phyloP scores from a whole-genome alignment of 2,797 vertebrate genomes.

The Cheracebus regulus region DNA sequence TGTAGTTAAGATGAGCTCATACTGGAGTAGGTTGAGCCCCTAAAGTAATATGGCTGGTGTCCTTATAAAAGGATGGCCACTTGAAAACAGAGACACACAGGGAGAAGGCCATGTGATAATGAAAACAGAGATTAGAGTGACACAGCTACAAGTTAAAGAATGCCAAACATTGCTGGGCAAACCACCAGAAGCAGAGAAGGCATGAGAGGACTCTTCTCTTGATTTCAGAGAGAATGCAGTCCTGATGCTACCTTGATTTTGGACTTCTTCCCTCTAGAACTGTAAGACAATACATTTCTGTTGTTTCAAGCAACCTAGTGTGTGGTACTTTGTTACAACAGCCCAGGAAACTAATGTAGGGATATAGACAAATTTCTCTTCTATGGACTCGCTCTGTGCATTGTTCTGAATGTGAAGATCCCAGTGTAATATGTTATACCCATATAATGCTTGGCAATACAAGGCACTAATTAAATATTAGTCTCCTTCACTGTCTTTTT shows the following conservation, averaged over 20 bases:
- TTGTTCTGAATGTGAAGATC: background rate
- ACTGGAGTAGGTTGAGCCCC: accelerated
- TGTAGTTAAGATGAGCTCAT: background rate
- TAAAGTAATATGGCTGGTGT: background rate
- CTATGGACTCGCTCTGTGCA: background rate
- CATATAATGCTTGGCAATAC: background rate
- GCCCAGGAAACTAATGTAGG: background rate
- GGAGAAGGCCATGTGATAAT: background rate
- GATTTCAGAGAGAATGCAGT: background rate
- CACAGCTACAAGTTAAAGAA: background rate
- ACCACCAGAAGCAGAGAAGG: background rate
- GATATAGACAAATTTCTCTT: background rate
- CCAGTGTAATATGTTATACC: background rate
- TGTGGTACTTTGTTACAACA: background rate
- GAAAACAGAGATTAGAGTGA: background rate
- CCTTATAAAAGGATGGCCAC: background rate
- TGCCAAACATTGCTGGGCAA: background rate
- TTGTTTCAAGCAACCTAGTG: background rate
- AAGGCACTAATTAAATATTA: background rate
- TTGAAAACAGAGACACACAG: background rate
- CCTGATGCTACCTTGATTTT: background rate
- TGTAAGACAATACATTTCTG: background rate
- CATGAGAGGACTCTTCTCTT: background rate
- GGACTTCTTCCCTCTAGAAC: background rate
- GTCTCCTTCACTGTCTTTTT: background rate